Base-by-base conservation (phyloP, 1,140 invertebrate genomes). In the Zaprionus vittiger region DNA sequence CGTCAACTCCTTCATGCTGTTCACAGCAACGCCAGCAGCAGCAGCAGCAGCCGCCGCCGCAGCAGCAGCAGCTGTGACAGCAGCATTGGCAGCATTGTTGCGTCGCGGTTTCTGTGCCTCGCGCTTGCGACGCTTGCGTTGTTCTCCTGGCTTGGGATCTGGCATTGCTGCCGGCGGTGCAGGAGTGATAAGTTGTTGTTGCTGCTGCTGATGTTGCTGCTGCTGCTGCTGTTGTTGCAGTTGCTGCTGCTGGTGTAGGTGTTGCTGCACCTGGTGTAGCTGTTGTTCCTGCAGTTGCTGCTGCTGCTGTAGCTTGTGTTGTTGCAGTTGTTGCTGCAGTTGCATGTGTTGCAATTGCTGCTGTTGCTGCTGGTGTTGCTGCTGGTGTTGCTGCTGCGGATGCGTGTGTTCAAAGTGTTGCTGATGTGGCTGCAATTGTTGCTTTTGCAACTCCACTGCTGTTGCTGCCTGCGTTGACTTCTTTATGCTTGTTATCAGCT, bases 41-140 rank as follows among this genome's bases (percentile, higher is more conserved):
- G 69, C 73, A 1, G 69, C 73, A 1, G 20, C 20, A 20, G 20
- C 20, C 1, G 20, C 20, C 96, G 94, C 84, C 97, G 60, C 71
- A 95, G 94, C 84, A 7, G 94, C 84, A 7, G 68, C 68, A 9
- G 60, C 52, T 24, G 70, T 71, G 0, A 64, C 74, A 0, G 57
- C 72, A 11, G 63, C 93, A 5, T 93, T 93, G 0, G 93, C 54
- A 91, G 93, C 54, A 91, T 95, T 94, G 85, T 95, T 95, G 60
- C 96, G 94, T 31, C 97, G 94, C 85, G 97, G 97, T 83, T 97
- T 96, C 90, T 97, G 96, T 87, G 97, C 97, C 91, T 97, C 96
- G 54, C 97, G 94, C 37, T 97, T 94, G 91, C 97, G 97, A 66
- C 96, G 93, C 92, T 97, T 97, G 75, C 97, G 96, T 38, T 96